Base-by-base conservation (phyloP, 2,113 vertebrate species). In the Pimephales promelas region DNA sequence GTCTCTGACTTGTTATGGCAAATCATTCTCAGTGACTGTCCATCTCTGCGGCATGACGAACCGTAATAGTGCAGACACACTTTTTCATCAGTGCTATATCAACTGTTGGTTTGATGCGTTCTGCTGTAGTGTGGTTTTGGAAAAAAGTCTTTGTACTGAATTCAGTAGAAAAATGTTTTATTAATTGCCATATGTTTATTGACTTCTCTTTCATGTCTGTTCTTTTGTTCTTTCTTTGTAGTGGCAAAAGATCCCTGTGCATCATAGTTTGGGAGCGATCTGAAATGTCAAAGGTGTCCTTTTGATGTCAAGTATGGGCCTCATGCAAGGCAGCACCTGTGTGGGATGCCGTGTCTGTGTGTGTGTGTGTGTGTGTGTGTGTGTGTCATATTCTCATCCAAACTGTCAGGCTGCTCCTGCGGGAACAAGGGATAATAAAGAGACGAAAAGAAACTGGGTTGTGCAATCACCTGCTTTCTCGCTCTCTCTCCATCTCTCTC, bases 161-260 rank as follows among this genome's bases (percentile, higher is more conserved):
- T 97, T 97, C 95, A 95, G 87, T 95, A 93, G 54, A 79, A 95
- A 96, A 96, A 97, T 97, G 97, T 97, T 98, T 97, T 97, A 99
- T 98, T 98, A 97, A 98, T 97, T 95, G 95, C 95, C 96, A 96
- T 97, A 97, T 98, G 97, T 98, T 98, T 98, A 97, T 97, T 97
- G 97, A 97, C 97, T 98, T 97, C 96, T 97, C 97, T 98, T 99
- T 98, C 96, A 97, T 98, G 97, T 97, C 94, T 94, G 94, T 97
- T 97, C 96, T 97, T 98, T 97, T 99, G 97, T 98, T 98, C 96
- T 98, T 95, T 95, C 97, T 99, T 98, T 98, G 97, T 97, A 96
- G 97, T 96, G 97, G 97, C 97, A 98, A 98, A 99, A 98, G 95
- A 98, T 97, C 95, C 95, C 94, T 94, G 96, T 94, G 96, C 96